Percentiles rank a stretch among this genome's conserved stretches.
Conservation (phyloP, 2,797 vertebrate species). For the Typhlichthys eigenmanni region DNA sequence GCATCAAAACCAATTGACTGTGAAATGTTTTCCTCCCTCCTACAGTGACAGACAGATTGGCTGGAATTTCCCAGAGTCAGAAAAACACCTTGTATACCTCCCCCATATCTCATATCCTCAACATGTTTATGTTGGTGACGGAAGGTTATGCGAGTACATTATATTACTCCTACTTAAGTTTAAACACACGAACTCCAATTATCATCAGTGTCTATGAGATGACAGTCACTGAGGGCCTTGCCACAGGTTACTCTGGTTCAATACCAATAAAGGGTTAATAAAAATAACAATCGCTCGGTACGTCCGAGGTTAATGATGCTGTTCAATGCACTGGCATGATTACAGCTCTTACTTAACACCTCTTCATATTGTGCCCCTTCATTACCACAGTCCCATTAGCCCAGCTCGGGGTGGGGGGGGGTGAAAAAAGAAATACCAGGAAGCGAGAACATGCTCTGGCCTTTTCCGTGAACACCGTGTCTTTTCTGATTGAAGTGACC, state of each 20-base stretch:
- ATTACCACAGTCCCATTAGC: slow-evolving; percentile 18
- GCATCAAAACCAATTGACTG: slow-evolving; percentile 43
- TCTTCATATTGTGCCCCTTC: slow-evolving; percentile 28
- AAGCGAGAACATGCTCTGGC: slow-evolving; percentile 30
- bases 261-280: slow-evolving; percentile 35
- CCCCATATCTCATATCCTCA: no score
- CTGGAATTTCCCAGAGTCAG: background rate
- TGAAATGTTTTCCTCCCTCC: slow-evolving; percentile 2
- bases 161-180: slow-evolving; percentile 32
- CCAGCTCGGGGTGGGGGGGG: slow-evolving; percentile 15
- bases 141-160: slow-evolving; percentile 39
- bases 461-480: slow-evolving; percentile 24
- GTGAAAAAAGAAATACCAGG: slow-evolving; percentile 7
- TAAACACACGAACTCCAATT: slow-evolving; percentile 43
- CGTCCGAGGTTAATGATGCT: slow-evolving; percentile 37
- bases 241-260: slow-evolving; percentile 25
- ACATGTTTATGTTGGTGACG: slow-evolving; percentile 26
- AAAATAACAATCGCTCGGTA: slow-evolving; percentile 31
- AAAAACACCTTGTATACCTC: no score
- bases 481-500: slow-evolving; percentile 64
- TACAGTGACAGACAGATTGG: background rate
- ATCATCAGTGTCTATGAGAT: slow-evolving; percentile 7
- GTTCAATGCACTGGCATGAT: slow-evolving; percentile 16
- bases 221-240: slow-evolving; percentile 21
- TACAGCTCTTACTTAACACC: slow-evolving; percentile 18